Conservation (phyloP, 2,888 invertebrate genomes). For the Synergus japonicus region DNA sequence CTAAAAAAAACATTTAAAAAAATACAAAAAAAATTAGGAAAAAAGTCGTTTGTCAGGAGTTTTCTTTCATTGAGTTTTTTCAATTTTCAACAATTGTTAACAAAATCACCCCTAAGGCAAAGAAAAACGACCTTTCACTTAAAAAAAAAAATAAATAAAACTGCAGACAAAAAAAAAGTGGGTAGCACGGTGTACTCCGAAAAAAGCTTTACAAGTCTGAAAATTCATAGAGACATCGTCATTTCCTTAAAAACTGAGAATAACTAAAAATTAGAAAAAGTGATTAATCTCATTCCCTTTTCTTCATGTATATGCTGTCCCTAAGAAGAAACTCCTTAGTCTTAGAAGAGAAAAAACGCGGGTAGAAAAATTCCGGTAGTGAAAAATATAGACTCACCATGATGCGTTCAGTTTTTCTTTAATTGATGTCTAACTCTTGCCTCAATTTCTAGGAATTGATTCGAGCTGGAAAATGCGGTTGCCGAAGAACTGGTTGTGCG, state of each 20-base stretch:
- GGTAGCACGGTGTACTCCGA: background rate
- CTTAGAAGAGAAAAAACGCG: constrained; percentile 27
- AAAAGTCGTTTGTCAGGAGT: background rate
- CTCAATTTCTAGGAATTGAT: background rate
- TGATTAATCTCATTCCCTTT: background rate
- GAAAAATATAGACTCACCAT: constrained; percentile 14
- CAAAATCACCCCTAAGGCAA: too few relatives aligned
- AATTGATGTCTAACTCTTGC: background rate
- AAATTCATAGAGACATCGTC: constrained; percentile 2
- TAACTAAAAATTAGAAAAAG: background rate
- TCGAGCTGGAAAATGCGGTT: background rate
- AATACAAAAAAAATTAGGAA: background rate
- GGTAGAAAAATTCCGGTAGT: constrained; percentile 23
- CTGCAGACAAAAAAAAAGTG: constrained; percentile 54
- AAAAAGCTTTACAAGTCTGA: constrained; percentile 5
- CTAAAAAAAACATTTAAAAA: background rate
- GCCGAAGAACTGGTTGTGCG: constrained; percentile 14
- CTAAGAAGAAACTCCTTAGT: constrained; percentile 11
- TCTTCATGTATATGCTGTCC: background rate
- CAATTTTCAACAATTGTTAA: background rate
- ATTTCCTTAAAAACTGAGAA: background rate
- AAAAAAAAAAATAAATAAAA: constrained; percentile 44
- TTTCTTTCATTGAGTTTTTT: background rate
- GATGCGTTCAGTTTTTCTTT: constrained; percentile 9
- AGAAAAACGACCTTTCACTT: background rate